Evolutionary conservation across 92 coral and sea anemone species (phyloP).

Genomic region (Epizoanthus scotinus): DNA sequence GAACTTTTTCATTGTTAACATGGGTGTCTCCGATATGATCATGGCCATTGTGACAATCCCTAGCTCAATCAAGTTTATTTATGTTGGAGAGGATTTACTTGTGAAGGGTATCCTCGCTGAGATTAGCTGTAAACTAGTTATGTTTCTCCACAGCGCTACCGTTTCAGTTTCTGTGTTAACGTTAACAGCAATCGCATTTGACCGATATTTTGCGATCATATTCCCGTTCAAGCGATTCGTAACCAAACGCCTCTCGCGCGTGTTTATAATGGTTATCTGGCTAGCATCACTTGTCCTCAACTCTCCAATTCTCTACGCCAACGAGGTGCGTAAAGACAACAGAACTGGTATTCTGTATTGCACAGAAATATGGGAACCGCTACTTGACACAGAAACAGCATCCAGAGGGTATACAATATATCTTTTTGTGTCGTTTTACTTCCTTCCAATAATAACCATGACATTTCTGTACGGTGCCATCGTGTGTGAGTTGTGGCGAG

Average conservation of each 20-base stretch:
- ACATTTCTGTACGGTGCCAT: slow-evolving; percentile 1
- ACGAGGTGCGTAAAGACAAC: not conserved
- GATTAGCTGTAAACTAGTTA: slow-evolving; percentile 26
- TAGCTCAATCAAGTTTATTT: not conserved
- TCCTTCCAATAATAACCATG: slow-evolving; percentile 19
- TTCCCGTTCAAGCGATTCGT: slow-evolving; percentile 16
- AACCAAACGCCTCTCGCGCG: slow-evolving; percentile 22
- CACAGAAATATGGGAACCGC: slow-evolving; percentile 30
- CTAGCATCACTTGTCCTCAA: slow-evolving; percentile 2
- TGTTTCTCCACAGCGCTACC: slow-evolving; percentile 7
- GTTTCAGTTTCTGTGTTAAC: slow-evolving; percentile 26
- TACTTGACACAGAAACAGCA: slow-evolving; percentile 3
- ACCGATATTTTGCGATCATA: slow-evolving; percentile 36
- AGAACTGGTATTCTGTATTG: slow-evolving; percentile 10
- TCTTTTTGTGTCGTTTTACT: slow-evolving; percentile 19
- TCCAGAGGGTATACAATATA: not conserved
- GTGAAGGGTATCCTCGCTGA: slow-evolving; percentile 31
- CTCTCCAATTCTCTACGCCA: slow-evolving; percentile 36
- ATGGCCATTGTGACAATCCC: slow-evolving; percentile 33
- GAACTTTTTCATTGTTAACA: slow-evolving; percentile 13
- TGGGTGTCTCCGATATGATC: slow-evolving; percentile 15
- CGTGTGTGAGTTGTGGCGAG: slow-evolving; percentile 16
- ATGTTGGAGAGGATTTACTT: slow-evolving; percentile 11
- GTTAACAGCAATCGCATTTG: slow-evolving; percentile 22
- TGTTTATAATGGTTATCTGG: slow-evolving; percentile 13